A percentile compares a stretch with the other conserved stretches of the same genome.
Evolutionary conservation across 1,140 invertebrate species (phyloP).

Genomic region (Penaeus indicus): DNA sequence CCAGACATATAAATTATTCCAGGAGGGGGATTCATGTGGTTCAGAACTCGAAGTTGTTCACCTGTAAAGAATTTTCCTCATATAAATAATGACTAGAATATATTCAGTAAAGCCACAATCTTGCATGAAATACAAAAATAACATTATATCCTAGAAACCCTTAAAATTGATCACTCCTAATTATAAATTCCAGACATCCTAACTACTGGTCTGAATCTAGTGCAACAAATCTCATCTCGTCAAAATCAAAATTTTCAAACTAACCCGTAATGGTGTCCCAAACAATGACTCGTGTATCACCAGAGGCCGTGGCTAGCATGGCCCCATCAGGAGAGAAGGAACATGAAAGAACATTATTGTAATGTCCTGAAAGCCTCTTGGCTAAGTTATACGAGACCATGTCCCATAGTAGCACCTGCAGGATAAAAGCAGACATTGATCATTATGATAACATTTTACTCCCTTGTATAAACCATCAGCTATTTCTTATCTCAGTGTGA

Average conservation of each 20-base stretch:
- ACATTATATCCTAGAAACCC: no score
- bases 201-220: no score
- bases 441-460: background rate
- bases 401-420: slow-evolving; percentile 73
- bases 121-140: background rate
- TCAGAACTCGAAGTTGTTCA: slow-evolving; percentile 63
- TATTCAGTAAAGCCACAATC: background rate
- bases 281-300: slow-evolving; percentile 74
- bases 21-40: slow-evolving; percentile 73
- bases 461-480: no score
- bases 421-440: background rate
- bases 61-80: slow-evolving; percentile 41
- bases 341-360: slow-evolving; percentile 73
- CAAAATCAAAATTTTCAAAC: background rate
- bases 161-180: no score
- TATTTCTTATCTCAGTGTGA: no score
- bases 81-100: background rate
- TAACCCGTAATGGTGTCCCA: slow-evolving; percentile 73
- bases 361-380: slow-evolving; percentile 72
- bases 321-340: slow-evolving; percentile 75
- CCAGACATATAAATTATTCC: slow-evolving; percentile 75
- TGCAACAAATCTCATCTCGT: no score
- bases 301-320: slow-evolving; percentile 74
- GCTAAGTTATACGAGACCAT: slow-evolving; percentile 69
- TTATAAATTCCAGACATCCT: no score